A percentile compares a stretch with the other conserved stretches of the same genome.
Conservation (phyloP, 2,113 vertebrate genomes). For the Phocoena phocoena region DNA sequence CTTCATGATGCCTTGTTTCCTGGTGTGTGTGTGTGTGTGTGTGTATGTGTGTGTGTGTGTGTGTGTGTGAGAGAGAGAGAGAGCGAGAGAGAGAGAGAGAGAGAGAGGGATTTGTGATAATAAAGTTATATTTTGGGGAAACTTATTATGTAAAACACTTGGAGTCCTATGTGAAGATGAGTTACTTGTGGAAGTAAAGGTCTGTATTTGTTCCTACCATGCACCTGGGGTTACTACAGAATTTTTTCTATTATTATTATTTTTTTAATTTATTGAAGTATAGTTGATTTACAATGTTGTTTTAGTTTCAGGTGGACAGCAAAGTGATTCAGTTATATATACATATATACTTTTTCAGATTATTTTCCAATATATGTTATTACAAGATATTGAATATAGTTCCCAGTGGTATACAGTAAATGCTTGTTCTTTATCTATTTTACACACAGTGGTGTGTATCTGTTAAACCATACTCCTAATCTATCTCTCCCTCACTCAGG, state of each 20-base stretch:
- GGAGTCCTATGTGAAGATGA: not conserved
- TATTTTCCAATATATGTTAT: no score
- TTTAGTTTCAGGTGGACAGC: no score
- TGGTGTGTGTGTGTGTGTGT: not conserved
- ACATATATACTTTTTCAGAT: no score
- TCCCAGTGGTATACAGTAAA: no score
- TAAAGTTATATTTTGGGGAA: not conserved
- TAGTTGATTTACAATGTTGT: not conserved
- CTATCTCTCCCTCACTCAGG: not conserved
- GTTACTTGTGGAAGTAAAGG: not conserved
- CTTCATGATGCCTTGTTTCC: not conserved
- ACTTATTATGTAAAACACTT: not conserved
- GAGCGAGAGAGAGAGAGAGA: no score
- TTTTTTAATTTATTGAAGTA: not conserved
- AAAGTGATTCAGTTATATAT: not conserved
- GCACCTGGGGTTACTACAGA: not conserved
- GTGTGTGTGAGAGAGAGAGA: no score
- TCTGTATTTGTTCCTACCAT: not conserved
- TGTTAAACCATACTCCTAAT: no score
- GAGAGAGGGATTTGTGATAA: not conserved
- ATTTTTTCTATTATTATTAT: not conserved
- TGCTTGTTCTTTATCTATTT: no score
- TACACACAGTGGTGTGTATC: no score
- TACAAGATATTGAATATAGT: no score
- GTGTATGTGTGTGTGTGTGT: not conserved